Conservation (phyloP, 2,797 vertebrate genomes). For the Calcarius lapponicus region DNA sequence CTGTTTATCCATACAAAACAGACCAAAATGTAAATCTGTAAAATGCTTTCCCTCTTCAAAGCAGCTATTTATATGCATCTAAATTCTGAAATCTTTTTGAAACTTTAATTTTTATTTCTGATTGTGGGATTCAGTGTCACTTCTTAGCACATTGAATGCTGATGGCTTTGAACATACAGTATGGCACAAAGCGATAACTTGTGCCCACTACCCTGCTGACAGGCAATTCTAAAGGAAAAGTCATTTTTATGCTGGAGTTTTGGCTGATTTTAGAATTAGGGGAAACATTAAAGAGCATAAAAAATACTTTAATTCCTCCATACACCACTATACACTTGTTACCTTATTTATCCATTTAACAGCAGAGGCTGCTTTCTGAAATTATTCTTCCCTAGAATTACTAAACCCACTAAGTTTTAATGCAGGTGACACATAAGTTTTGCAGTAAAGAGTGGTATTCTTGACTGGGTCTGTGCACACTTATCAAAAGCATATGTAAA, state of each 20-base stretch:
- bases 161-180: constrained; percentile 15
- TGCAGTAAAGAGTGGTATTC: not conserved
- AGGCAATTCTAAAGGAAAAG: not conserved
- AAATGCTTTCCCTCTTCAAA: constrained; percentile 49
- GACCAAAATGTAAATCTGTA: constrained; percentile 45
- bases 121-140: not conserved
- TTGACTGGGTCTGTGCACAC: not conserved
- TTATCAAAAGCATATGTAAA: not conserved
- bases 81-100: constrained; percentile 46
- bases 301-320: not conserved
- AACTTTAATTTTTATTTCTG: not conserved
- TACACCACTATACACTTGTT: not conserved
- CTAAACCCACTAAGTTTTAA: not conserved
- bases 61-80: constrained; percentile 28
- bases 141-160: not conserved
- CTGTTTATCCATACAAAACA: constrained; percentile 14
- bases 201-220: not conserved
- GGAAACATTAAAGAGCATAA: not conserved
- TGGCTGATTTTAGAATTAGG: not conserved
- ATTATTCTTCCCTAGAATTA: not conserved
- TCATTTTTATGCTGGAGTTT: not conserved
- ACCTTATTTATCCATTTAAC: not conserved
- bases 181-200: not conserved
- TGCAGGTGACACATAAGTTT: not conserved
- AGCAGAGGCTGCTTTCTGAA: not conserved